Base-by-base conservation (phyloP, 2,113 vertebrate genomes). In the Campylomormyrus numenius region DNA sequence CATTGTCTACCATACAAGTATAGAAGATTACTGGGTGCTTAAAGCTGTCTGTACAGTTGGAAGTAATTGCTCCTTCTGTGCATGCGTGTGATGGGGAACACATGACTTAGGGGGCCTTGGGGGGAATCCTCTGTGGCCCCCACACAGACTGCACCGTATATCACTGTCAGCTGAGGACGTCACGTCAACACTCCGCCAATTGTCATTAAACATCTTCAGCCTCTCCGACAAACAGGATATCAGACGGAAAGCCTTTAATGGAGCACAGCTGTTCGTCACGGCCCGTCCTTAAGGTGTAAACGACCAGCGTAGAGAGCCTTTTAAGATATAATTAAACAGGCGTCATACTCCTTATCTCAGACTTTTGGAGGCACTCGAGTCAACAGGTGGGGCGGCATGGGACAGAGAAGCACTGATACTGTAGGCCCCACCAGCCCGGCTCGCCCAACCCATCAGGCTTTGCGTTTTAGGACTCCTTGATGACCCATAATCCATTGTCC, bases 11-110 rank as follows among this genome's bases (percentile, higher is more conserved):
- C 93, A 94, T 92, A 93, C 91, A 89, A 92, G 87, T 93, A 93
- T 86, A 91, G 92, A 94, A 93, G 94, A 94, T 94, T 94, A 94
- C 94, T 11, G 92, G 89, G 92, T 94, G 92, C 93, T 94, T 95
- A 92, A 66, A 89, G 89, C 93, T 92, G 92, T 93, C 91, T 93
- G 92, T 95, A 94, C 94, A 92, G 93, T 92, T 91, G 93, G 93
- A 88, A 93, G 90, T 93, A 94, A 95, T 95, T 94, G 94, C 93
- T 94, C 91, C 91, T 91, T 94, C 91, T 94, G 92, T 91, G 92
- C 91, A 93, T 93, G 94, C 92, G 92, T 92, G 93, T 93, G 95
- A 95, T 94, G 91, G 91, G 91, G 66, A 93, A 93, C 93, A 95
- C 92, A 94, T 92, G 92, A 92, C 92, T 89, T 52, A 88, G 90